Evolutionary conservation across 1,140 invertebrate genomes (phyloP).

Genomic region (Drosophila yakuba): DNA sequence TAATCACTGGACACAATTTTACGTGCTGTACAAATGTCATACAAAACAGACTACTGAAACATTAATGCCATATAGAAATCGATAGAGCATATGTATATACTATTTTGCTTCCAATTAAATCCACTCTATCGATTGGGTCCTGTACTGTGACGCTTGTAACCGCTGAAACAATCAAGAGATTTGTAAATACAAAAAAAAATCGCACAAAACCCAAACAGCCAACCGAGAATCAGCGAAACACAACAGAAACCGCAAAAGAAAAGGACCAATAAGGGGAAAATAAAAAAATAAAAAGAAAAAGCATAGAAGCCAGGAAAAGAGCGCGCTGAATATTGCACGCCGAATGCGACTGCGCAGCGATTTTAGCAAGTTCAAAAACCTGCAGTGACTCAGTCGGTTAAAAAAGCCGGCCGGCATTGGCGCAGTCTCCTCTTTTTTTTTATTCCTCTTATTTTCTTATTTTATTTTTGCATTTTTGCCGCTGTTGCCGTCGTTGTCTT

Average conservation of each 20-base stretch:
- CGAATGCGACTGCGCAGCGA: conserved; percentile 63
- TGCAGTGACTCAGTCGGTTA: conserved; percentile 64
- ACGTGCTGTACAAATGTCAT: no score
- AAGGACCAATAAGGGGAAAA: conserved; percentile 35
- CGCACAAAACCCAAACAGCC: neutral
- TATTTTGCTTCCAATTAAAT: neutral
- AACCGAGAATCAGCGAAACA: conserved; percentile 33
- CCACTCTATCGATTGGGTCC: conserved; percentile 1
- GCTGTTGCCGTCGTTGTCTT: conserved; percentile 30
- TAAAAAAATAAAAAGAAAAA: conserved; percentile 24
- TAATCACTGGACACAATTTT: no score
- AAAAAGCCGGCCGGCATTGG: conserved; percentile 76
- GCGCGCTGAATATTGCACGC: conserved; percentile 56
- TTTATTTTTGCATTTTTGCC: conserved; percentile 22
- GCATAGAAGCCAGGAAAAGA: conserved; percentile 28
- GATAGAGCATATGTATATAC: no score
- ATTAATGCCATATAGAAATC: no score
- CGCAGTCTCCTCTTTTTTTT: conserved; percentile 20
- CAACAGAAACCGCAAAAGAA: conserved; percentile 38
- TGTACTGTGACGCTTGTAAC: conserved; percentile 34
- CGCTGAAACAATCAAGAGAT: conserved; percentile 70
- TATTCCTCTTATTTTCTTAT: conserved; percentile 18
- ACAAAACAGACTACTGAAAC: no score
- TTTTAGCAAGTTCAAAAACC: conserved; percentile 78
- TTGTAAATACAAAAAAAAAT: conserved; percentile 29